Evolutionary conservation across 2,888 invertebrate species (phyloP), one percentile per base, ranked within the genome.

Genomic region (Himalopsyche japonica): DNA sequence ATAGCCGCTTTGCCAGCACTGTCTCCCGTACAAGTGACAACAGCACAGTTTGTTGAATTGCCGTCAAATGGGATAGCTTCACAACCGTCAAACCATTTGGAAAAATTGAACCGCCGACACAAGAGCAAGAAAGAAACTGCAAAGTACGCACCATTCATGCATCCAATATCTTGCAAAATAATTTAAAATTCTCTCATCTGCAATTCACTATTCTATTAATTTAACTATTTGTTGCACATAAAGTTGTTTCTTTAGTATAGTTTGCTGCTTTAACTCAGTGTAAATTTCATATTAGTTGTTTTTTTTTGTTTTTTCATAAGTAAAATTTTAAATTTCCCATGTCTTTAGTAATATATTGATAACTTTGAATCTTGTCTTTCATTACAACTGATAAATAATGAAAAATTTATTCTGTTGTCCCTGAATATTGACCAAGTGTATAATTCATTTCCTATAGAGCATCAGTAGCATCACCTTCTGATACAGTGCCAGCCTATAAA

Each of bases 401-500:
- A 34, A 47, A 12, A 0, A 47, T 32, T 24, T 18, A 79, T 7
- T 8, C 79, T 48, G 2, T 77, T 30, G 34, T 10, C 10, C 20
- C 30, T 79, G 15, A 79, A 37, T 20, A 34, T 3, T 43, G 43
- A 37, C 24, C 18, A 20, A 79, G 24, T 18, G 20, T 79, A 37
- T 47, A 24, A 79, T 30, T 79, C 7, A 79, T 79, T 30, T 47
- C 48, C 48, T 77, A 7, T 80, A 86, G 86, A 79, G 27, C 57
- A 7, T 76, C 43, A 27, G 82, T 32, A n/a, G 49, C 80, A 18
- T 57, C 81, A 6, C 82, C 86, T 77, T 76, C 85, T 10, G 86
- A 86, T 15, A 76, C 48, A 15, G 81, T 34, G 7, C 78, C 80
- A 34, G n/a, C 76, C 15, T 94, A 94, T 88, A 94, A 93, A 89